Evolutionary conservation across 2,888 invertebrate species (phyloP).

Genomic region (Drosophila tripunctata): DNA sequence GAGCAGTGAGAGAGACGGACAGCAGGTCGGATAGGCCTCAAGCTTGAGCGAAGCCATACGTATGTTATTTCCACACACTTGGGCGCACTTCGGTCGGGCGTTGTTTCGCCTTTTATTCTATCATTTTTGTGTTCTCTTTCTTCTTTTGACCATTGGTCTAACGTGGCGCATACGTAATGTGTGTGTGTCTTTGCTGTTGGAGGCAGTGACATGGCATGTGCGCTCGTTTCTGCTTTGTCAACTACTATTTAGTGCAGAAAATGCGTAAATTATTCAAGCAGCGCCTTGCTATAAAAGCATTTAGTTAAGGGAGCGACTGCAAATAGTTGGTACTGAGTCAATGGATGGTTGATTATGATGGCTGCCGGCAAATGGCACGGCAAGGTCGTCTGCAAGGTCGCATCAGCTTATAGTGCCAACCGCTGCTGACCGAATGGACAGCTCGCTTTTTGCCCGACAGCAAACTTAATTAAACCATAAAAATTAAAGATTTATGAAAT

Average conservation of each 20-base stretch:
- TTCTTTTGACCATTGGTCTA: conserved; percentile 44
- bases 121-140: conserved; percentile 25
- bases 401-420: conserved; percentile 12
- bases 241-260: conserved; percentile 73
- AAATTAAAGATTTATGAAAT: conserved; percentile 74
- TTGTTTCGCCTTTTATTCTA: conserved; percentile 11
- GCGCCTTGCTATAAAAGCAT: conserved; percentile 44
- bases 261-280: conserved; percentile 68
- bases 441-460: background rate
- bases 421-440: conserved; percentile 6
- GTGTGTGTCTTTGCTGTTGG: conserved; percentile 12
- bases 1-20: background rate
- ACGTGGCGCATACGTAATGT: conserved; percentile 44
- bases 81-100: conserved; percentile 39
- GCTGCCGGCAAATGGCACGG: conserved; percentile 23
- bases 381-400: conserved; percentile 70
- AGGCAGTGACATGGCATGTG: conserved; percentile 34
- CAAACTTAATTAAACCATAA: conserved; percentile 64
- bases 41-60: conserved; percentile 57
- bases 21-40: conserved; percentile 13
- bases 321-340: conserved; percentile 17
- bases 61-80: conserved; percentile 47
- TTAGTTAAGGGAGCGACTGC: conserved; percentile 28
- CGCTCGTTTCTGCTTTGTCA: conserved; percentile 50
- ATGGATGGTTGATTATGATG: conserved; percentile 12